A percentile compares a stretch with the other conserved stretches of the same genome.
phyloP scores from a whole-genome alignment of 2,888 invertebrate genomes.

The Pedicia rivosa region DNA sequence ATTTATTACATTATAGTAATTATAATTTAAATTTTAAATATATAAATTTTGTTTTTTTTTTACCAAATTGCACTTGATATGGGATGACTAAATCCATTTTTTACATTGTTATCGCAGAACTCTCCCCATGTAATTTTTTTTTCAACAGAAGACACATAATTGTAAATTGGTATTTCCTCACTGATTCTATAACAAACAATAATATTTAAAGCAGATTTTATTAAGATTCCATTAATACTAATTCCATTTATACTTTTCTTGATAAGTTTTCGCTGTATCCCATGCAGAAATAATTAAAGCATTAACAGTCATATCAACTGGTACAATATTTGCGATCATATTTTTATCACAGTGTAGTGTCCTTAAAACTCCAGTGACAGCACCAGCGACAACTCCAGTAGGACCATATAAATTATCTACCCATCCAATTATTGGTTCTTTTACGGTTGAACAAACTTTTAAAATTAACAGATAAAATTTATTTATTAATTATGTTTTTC shows the following conservation, averaged over 20 bases:
- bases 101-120: slow-evolving; percentile 37
- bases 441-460: slow-evolving; percentile 30
- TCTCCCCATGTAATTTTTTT: slow-evolving; percentile 69
- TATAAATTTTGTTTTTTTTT: too few relatives aligned
- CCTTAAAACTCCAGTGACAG: slow-evolving; percentile 41
- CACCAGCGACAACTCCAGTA: slow-evolving; percentile 31
- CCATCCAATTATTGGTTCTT: slow-evolving; percentile 45
- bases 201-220: too few relatives aligned
- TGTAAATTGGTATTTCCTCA: slow-evolving; percentile 47
- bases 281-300: slow-evolving; percentile 29
- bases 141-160: slow-evolving; percentile 67
- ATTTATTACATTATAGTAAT: too few relatives aligned
- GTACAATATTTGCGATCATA: slow-evolving; percentile 28
- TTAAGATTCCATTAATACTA: too few relatives aligned
- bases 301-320: slow-evolving; percentile 32
- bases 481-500: too few relatives aligned
- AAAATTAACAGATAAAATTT: too few relatives aligned
- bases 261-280: slow-evolving; percentile 19
- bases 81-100: slow-evolving; percentile 37
- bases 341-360: slow-evolving; percentile 21
- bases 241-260: neutral
- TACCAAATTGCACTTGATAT: slow-evolving; percentile 52
- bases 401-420: slow-evolving; percentile 51
- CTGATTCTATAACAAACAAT: neutral
- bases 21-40: too few relatives aligned